A percentile compares a stretch with the other conserved stretches of the same genome.
Evolutionary conservation across 2,113 vertebrate genomes (phyloP).

Genomic region (Lamprotornis superbus): DNA sequence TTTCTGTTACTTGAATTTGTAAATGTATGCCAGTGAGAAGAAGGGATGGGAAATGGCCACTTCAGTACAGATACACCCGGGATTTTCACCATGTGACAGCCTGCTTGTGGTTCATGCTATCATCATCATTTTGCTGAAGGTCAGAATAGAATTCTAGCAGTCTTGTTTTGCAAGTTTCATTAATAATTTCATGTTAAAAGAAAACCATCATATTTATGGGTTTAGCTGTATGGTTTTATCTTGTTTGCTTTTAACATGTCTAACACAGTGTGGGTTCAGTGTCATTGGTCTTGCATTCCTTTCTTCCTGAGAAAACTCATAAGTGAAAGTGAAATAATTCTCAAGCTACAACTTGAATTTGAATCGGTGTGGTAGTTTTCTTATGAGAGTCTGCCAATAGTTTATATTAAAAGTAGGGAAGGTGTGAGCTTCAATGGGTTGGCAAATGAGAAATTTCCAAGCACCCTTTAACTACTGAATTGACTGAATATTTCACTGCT

Average conservation of each 20-base stretch:
- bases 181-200: neutral
- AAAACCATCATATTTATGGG: neutral
- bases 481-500: neutral
- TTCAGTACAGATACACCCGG: neutral
- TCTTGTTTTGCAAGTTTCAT: neutral
- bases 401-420: neutral
- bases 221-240: neutral
- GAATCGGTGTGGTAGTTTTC: neutral
- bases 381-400: neutral
- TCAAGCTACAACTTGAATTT: neutral
- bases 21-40: neutral
- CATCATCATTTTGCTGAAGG: neutral
- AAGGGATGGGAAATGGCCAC: neutral
- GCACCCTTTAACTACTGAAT: neutral
- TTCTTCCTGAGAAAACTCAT: neutral
- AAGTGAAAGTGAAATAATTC: neutral
- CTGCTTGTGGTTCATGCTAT: neutral
- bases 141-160: neutral
- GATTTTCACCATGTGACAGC: neutral
- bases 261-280: neutral
- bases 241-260: neutral
- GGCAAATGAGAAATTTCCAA: neutral
- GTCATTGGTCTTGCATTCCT: neutral
- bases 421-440: neutral
- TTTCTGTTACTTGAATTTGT: neutral